Base-by-base conservation (phyloP, 2,888 invertebrate genomes). In the Cryptops parisi region DNA sequence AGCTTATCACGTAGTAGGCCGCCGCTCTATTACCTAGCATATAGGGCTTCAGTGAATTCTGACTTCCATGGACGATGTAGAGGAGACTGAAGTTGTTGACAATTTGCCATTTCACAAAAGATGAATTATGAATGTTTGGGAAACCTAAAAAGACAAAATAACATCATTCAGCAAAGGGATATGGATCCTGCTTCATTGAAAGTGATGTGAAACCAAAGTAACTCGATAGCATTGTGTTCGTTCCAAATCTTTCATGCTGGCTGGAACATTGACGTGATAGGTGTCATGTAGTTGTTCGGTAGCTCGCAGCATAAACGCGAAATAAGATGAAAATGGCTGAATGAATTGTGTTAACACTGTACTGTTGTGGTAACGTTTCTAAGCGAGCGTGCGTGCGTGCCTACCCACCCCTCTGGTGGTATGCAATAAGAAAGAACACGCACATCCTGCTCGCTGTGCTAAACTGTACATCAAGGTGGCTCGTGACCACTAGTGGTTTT, bases 1-100 rank as follows among this genome's bases (percentile, higher is more conserved):
- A n/a, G n/a, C n/a, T n/a, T n/a, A n/a, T n/a, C n/a, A n/a, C n/a
- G n/a, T n/a, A n/a, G n/a, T n/a, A n/a, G n/a, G n/a, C n/a, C n/a
- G n/a, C n/a, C n/a, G n/a, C n/a, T n/a, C n/a, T n/a, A n/a, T n/a
- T 47, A 47, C 47, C 27, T 51, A 74, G 62, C 56, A 74, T 56
- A 62, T 72, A 74, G 1, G 74, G 73, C 40, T 63, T 65, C 25
- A 71, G 62, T 0, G 57, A 56, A 21, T 58, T 9, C 58, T 70
- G 63, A 21, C 54, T 57, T 40, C 69, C 70, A 47, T 60, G 51
- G 40, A 69, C 56, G 1, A 60, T 60, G 58, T 67, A 68, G 46
- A 69, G 60, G 24, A 72, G 61, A 59, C 72, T 72, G 61, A 69
- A 70, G 53, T 69, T 59, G 55, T 64, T 66, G 17, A 67, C 61